A percentile compares a stretch with the other conserved stretches of the same genome.
These are phyloP conservation scores for Bovichtus diacanthus DNA, from an alignment of 2,797 vertebrate species.

Conservation along the genomic window DNA sequence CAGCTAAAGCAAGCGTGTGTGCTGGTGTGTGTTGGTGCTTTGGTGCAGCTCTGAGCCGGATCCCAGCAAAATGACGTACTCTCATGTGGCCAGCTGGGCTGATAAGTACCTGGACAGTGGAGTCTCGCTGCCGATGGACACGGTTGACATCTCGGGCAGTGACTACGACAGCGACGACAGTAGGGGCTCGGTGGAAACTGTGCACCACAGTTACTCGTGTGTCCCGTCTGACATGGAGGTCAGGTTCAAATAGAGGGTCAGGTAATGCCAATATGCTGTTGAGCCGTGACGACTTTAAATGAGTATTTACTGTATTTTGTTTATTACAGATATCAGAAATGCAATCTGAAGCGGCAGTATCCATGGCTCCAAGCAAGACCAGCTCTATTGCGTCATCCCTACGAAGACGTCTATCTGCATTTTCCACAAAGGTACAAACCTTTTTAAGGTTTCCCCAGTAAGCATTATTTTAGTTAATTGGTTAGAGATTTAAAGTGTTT, in stretches of 20 bases:
- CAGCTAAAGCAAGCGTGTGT: slow-evolving; percentile 28
- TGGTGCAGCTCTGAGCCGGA: slow-evolving; percentile 64
- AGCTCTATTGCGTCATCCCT: slow-evolving; percentile 81
- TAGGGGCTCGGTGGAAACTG: slow-evolving; percentile 62
- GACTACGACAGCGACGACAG: slow-evolving; percentile 83
- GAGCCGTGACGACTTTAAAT: not conserved
- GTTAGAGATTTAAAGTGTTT: not conserved
- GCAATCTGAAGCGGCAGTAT: slow-evolving; percentile 77
- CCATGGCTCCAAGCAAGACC: slow-evolving; percentile 58
- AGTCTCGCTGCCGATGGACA: slow-evolving; percentile 74
- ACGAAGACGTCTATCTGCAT: slow-evolving; percentile 83
- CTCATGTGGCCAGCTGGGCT: slow-evolving; percentile 79
- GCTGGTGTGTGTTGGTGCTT: slow-evolving; percentile 11
- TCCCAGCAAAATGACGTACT: slow-evolving; percentile 49
- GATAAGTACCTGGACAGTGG: slow-evolving; percentile 85
- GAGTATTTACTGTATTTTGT: not conserved
- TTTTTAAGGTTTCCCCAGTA: not conserved
- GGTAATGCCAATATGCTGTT: not conserved
- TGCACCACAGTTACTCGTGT: slow-evolving; percentile 82
- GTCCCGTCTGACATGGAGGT: slow-evolving; percentile 85
- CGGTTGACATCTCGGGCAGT: slow-evolving; percentile 61
- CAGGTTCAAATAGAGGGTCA: not conserved
- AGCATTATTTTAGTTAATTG: not conserved
- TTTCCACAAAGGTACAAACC: slow-evolving; percentile 75
- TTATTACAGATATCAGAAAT: slow-evolving; percentile 79